These are phyloP conservation scores for Glareola pratincola DNA, from an alignment of 2,113 vertebrate genomes.

Conservation along the genomic window DNA sequence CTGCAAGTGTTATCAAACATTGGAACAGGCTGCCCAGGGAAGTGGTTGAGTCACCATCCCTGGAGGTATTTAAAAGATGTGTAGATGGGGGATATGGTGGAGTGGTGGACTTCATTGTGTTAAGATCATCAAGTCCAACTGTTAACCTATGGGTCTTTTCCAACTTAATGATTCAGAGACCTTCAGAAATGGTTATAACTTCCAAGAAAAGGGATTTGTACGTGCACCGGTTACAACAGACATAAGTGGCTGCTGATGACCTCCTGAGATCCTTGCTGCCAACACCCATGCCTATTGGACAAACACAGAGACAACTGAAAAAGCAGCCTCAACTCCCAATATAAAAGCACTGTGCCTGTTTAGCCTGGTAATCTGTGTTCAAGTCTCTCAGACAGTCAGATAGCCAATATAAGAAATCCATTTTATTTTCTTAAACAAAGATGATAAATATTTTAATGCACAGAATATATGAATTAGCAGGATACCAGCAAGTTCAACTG, in stretches of 20 bases:
- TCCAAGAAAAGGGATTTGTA: background rate
- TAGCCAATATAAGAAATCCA: background rate
- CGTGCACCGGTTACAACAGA: background rate
- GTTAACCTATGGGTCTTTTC: background rate
- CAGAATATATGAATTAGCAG: background rate
- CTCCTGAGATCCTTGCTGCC: background rate
- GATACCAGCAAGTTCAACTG: background rate
- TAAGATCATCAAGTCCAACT: too few species aligned
- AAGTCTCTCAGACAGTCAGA: background rate
- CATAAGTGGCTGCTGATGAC: fast-evolving
- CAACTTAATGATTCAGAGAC: background rate
- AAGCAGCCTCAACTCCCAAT: background rate
- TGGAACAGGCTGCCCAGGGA: background rate
- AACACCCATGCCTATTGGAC: background rate
- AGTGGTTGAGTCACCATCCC: background rate
- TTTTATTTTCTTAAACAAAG: background rate
- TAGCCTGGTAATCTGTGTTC: background rate
- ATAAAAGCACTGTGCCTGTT: too few species aligned
- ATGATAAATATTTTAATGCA: background rate
- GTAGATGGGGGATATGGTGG: background rate
- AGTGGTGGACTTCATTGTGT: too few species aligned
- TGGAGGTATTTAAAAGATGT: background rate
- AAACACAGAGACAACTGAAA: background rate
- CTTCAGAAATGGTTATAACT: background rate
- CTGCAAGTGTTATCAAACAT: fast-evolving